These are phyloP conservation scores for Campopleginae sp. DNA, from an alignment of 2,888 invertebrate genomes.

Conservation along the genomic window DNA sequence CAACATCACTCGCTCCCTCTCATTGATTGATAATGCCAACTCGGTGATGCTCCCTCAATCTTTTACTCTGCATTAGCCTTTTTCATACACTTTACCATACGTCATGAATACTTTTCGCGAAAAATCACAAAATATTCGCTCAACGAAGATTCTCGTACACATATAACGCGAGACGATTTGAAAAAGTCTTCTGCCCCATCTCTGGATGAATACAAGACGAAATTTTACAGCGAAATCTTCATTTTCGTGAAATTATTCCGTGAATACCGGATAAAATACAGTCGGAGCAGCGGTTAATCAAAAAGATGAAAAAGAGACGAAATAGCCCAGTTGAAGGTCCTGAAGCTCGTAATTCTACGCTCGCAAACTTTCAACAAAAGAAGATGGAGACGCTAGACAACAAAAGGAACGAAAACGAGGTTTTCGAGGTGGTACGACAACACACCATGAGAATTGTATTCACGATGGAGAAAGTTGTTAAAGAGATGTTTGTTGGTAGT, in stretches of 20 bases:
- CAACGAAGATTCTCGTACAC: background rate
- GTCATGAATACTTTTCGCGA: background rate
- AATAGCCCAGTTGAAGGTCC: background rate
- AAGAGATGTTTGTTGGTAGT: slow-evolving; percentile 37
- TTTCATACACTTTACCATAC: slow-evolving; percentile 15
- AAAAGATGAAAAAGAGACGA: background rate
- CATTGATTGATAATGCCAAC: slow-evolving; percentile 60
- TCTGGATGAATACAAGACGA: background rate
- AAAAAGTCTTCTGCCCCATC: too few species aligned
- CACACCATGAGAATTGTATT: slow-evolving; percentile 55
- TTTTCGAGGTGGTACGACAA: slow-evolving; percentile 25
- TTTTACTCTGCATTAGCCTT: slow-evolving; percentile 8
- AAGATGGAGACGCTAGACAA: slow-evolving; percentile 26
- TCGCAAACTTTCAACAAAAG: slow-evolving; percentile 44
- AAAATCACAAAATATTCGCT: background rate
- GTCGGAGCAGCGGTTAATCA: background rate
- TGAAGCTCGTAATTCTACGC: slow-evolving; percentile 25
- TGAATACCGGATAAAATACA: background rate
- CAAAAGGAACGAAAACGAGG: slow-evolving; percentile 50
- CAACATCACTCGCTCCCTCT: slow-evolving; percentile 38
- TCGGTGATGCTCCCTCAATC: slow-evolving; percentile 1
- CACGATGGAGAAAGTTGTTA: slow-evolving; percentile 64
- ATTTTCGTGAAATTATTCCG: background rate
- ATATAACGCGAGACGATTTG: too few species aligned
- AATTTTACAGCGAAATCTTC: background rate